Percentiles rank a stretch among this genome's conserved stretches.
These are phyloP conservation scores for Himalopsyche phryganea DNA, from an alignment of 1,140 invertebrate genomes.

Conservation along the genomic window DNA sequence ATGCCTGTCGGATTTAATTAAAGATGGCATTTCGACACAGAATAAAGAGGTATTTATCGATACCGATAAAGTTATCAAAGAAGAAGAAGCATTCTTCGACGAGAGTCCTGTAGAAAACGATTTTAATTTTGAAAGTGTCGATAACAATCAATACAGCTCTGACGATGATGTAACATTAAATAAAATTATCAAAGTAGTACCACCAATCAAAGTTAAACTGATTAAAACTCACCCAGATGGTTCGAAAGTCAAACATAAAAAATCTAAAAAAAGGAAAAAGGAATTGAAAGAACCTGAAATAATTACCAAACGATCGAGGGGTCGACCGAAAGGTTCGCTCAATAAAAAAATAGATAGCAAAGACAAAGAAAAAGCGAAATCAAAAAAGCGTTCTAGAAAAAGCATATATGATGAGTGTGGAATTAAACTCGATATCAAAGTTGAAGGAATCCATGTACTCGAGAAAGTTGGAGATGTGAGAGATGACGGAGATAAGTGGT, in stretches of 20 bases:
- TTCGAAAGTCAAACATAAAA: slow-evolving; percentile 18
- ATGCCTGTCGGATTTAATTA: neutral
- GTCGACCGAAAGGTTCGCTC: slow-evolving; percentile 23
- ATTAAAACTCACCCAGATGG: slow-evolving; percentile 11
- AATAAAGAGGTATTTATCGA: slow-evolving; percentile 4
- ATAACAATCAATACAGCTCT: slow-evolving; percentile 22
- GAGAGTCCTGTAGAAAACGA: neutral
- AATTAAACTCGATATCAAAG: neutral
- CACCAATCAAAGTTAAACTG: slow-evolving; percentile 23
- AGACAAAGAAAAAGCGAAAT: slow-evolving; percentile 12
- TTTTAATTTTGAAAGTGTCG: neutral
- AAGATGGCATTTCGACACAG: neutral
- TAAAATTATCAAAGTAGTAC: slow-evolving; percentile 21
- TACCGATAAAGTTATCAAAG: slow-evolving; percentile 1
- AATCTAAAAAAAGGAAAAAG: slow-evolving; percentile 25
- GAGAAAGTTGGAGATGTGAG: slow-evolving; percentile 7
- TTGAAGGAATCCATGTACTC: neutral
- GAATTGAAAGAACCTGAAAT: neutral
- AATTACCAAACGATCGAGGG: neutral
- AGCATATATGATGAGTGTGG: neutral
- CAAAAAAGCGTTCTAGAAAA: neutral
- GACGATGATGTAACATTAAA: slow-evolving; percentile 28
- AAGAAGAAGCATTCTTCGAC: slow-evolving; percentile 3
- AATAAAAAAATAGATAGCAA: slow-evolving; percentile 15
- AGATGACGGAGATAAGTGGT: slow-evolving; percentile 14